A percentile compares a stretch with the other conserved stretches of the same genome.
Conservation (phyloP, 2,113 vertebrate genomes). For the Anhinga rufa region DNA sequence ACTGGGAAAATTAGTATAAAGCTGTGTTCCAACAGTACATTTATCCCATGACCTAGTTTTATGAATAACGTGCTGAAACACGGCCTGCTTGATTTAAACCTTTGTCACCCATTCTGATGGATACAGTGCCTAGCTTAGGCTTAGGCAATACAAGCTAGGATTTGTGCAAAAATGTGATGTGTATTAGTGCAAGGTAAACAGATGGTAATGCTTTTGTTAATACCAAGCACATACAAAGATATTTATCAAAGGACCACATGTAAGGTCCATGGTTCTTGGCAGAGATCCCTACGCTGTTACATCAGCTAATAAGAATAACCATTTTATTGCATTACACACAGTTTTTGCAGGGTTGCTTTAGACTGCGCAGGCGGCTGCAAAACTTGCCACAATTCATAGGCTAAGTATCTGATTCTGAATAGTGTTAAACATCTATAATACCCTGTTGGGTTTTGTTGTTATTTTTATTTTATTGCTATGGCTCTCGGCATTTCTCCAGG, state of each 20-base stretch:
- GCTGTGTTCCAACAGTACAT: slow-evolving; percentile 53
- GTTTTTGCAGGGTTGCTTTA: slow-evolving; percentile 6
- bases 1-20: slow-evolving; percentile 62
- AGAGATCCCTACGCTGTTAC: slow-evolving; percentile 1
- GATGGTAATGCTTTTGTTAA: slow-evolving; percentile 63
- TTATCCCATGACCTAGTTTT: slow-evolving; percentile 67
- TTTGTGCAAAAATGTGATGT: slow-evolving; percentile 57
- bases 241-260: slow-evolving; percentile 60
- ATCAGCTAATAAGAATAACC: slow-evolving; percentile 54
- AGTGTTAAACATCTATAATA: background rate
- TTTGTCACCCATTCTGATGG: slow-evolving; percentile 59
- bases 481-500: background rate
- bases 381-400: background rate
- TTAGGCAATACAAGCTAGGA: slow-evolving; percentile 29
- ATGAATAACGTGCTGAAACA: slow-evolving; percentile 64
- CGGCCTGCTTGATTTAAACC: slow-evolving; percentile 47
- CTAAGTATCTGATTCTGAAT: background rate
- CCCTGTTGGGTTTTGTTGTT: slow-evolving; percentile 2
- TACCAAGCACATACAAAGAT: slow-evolving; percentile 45
- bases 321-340: slow-evolving; percentile 36
- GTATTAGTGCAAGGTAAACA: slow-evolving; percentile 66
- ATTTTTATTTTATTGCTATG: slow-evolving; percentile 26
- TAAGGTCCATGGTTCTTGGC: slow-evolving; percentile 52
- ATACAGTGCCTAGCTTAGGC: slow-evolving; percentile 19
- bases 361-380: background rate